Evolutionary conservation across 2,113 vertebrate genomes (phyloP), one percentile per base, ranked within the genome.

Genomic region (Eonycteris spelaea): DNA sequence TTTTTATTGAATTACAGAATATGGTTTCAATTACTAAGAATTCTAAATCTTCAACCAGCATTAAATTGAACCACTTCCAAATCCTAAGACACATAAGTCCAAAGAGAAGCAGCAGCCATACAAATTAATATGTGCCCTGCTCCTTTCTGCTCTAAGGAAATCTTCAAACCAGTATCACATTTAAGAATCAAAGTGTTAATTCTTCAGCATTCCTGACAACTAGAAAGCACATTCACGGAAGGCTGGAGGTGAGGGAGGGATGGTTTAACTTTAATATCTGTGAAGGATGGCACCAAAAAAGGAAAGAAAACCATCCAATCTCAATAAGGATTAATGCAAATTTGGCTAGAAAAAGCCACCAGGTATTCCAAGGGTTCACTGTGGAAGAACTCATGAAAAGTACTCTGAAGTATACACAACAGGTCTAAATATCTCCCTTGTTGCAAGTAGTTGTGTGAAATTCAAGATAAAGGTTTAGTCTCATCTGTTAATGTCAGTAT

Each of bases 261-360:
- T 98, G 98, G 98, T 98, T 98, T 98, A 97, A 97, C 4, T 98
- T 98, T 98, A 97, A 87, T 97, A 96, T 98, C 97, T 98, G 91
- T 97, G 97, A 98, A 96, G 63, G 89, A 95, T 96, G 95, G 96
- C 6, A 26, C 94, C 97, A 94, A 97, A 8, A 94, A 35, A 95
- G 73, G 48, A 95, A 96, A 94, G 79, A 95, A 97, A 95, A 97
- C 96, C 97, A 98, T 96, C 96, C 90, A 30, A 59, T 82, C 24
- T 89, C 28, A 97, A 92, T 95, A 97, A 98, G 96, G 86, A 96
- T 97, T 97, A 97, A 98, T 97, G 98, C 12, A 11, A 97, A 95
- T 95, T 83, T 97, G 97, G 94, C 96, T 96, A 91, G 89, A 97
- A 97, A 96, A 96, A 96, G 96, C 98, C 98, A 97, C 91, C 28